phyloP scores from a whole-genome alignment of 2,888 invertebrate species.

The Carterocephalus palaemon region DNA sequence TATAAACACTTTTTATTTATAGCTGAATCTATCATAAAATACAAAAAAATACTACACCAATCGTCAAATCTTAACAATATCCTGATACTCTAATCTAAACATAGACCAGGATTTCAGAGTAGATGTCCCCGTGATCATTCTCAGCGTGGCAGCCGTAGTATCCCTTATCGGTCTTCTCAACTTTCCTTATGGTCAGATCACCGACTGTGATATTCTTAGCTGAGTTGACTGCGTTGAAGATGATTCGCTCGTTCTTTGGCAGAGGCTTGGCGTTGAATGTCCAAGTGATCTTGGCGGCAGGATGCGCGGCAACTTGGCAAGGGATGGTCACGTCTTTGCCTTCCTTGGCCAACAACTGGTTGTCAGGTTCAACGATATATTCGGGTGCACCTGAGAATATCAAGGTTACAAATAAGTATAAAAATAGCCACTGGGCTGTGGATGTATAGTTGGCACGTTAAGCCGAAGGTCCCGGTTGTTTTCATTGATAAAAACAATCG shows the following conservation, averaged over 20 bases:
- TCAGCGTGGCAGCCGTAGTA: conserved; percentile 59
- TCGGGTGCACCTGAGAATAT: conserved; percentile 47
- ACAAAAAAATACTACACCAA: not conserved
- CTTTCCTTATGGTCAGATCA: conserved; percentile 48
- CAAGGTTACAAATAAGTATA: too few species aligned
- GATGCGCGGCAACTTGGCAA: conserved; percentile 47
- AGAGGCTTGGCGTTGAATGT: conserved; percentile 49
- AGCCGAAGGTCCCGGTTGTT: too few species aligned
- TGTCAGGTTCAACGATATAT: conserved; percentile 41
- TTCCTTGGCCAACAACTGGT: conserved; percentile 37
- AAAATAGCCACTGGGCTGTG: too few species aligned
- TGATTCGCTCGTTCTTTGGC: conserved; percentile 31
- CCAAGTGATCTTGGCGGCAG: conserved; percentile 46
- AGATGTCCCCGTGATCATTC: conserved; percentile 49
- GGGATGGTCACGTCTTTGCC: conserved; percentile 51
- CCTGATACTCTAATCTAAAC: not conserved
- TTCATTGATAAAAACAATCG: too few species aligned
- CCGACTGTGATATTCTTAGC: conserved; percentile 33
- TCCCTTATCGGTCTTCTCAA: conserved; percentile 47
- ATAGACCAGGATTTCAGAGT: conserved; percentile 42
- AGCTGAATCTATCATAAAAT: conserved; percentile 7
- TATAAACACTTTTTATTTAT: conserved; percentile 8
- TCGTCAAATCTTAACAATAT: not conserved
- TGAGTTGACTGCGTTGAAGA: conserved; percentile 24
- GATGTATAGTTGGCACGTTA: too few species aligned